These are phyloP conservation scores for Macaria liturata DNA, from an alignment of 2,888 invertebrate genomes.

Conservation along the genomic window DNA sequence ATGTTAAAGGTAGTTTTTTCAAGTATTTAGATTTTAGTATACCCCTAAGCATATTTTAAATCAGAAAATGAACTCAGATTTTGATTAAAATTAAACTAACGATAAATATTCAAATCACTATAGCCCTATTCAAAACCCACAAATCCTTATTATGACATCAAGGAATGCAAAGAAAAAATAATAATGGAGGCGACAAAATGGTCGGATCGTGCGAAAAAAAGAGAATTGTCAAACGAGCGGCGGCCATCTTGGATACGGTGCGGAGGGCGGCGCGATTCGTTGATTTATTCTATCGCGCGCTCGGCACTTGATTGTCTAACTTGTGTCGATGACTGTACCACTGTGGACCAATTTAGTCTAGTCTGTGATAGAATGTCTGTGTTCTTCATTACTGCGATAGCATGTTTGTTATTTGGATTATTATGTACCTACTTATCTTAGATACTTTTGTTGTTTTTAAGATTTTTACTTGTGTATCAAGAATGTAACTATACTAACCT, in stretches of 20 bases:
- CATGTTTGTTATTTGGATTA: neutral
- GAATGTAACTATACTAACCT: too few species aligned
- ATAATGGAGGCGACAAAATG: conserved; percentile 55
- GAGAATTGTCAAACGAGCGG: conserved; percentile 39
- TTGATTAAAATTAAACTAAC: neutral
- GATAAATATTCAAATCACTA: neutral
- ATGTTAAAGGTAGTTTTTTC: too few species aligned
- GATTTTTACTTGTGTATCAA: too few species aligned
- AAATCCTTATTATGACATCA: conserved; percentile 33
- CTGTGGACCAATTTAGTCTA: conserved; percentile 21
- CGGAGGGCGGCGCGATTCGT: conserved; percentile 58
- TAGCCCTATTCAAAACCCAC: conserved; percentile 38
- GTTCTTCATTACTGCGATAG: conserved; percentile 18
- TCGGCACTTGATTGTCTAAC: conserved; percentile 44
- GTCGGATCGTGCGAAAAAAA: conserved; percentile 58
- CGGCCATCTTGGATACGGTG: conserved; percentile 74
- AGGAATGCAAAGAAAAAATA: conserved; percentile 41
- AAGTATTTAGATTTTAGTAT: neutral
- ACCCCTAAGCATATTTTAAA: neutral
- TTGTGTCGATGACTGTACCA: conserved; percentile 56
- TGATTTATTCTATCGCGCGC: conserved; percentile 68
- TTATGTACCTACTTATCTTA: too few species aligned
- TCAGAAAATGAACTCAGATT: neutral
- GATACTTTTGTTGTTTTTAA: too few species aligned
- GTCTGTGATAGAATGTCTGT: conserved; percentile 28